Percentiles rank a stretch among this genome's conserved stretches.
Evolutionary conservation across 2,113 vertebrate species (phyloP).

Genomic region (Charadrius vociferus): DNA sequence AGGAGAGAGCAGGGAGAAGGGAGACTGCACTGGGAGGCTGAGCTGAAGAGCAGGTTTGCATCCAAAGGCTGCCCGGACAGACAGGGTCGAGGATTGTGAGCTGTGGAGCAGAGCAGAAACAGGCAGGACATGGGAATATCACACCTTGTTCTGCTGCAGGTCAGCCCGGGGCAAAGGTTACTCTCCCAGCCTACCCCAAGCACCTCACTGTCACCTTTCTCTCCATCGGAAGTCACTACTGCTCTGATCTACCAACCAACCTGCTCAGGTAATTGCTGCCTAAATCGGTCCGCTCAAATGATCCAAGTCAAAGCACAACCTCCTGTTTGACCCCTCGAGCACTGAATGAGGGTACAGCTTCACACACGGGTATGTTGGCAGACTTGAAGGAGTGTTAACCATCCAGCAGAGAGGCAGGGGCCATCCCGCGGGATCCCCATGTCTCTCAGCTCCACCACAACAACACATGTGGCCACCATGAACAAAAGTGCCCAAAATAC

Average conservation of each 20-base stretch:
- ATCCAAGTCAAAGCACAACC: not conserved
- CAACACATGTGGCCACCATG: not conserved
- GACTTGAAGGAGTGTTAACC: not conserved
- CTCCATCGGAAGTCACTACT: not conserved
- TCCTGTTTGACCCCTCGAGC: not conserved
- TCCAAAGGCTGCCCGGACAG: not conserved
- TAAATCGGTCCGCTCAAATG: not conserved
- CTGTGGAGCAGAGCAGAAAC: not conserved
- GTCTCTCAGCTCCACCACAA: not conserved
- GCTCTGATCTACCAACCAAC: not conserved
- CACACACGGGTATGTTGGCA: fast-evolving
- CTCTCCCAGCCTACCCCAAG: not conserved
- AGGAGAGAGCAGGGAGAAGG: not conserved
- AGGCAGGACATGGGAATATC: not conserved
- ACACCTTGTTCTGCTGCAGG: not conserved
- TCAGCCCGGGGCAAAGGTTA: not conserved
- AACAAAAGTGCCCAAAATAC: not conserved
- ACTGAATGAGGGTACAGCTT: not conserved
- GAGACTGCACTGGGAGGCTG: not conserved
- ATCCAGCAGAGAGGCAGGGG: not conserved
- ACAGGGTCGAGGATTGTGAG: not conserved
- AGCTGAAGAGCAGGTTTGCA: not conserved
- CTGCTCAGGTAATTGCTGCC: not conserved
- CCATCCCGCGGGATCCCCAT: fast-evolving
- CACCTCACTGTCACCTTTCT: not conserved